phyloP scores from a whole-genome alignment of 1,140 invertebrate species.

The Bombus consobrinus region DNA sequence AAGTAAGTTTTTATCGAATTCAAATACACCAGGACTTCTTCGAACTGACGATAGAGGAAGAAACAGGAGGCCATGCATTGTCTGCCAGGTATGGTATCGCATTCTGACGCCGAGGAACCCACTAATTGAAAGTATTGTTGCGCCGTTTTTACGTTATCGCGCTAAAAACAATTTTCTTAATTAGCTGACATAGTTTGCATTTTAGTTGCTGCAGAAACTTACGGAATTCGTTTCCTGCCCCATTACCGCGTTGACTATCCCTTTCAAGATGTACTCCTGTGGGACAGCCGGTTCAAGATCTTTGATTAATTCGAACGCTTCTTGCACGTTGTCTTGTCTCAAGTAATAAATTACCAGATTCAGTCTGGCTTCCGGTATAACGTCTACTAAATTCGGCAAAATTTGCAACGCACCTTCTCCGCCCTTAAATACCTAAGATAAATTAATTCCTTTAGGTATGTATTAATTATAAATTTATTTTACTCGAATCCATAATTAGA shows the following conservation, averaged over 20 bases:
- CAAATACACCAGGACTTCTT: constrained; percentile 97
- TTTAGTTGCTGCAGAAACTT: constrained; percentile 69
- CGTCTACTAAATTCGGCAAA: constrained; percentile 95
- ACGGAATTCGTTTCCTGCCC: constrained; percentile 96
- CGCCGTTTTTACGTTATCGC: constrained; percentile 96
- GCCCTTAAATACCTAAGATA: constrained; percentile 89
- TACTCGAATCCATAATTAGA: too few relatives aligned
- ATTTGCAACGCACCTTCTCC: constrained; percentile 97
- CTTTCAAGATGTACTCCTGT: constrained; percentile 98
- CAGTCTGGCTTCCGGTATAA: constrained; percentile 97
- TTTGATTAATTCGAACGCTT: constrained; percentile 95
- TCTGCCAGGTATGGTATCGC: constrained; percentile 95
- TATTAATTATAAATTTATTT: neutral
- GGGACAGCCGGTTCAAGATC: constrained; percentile 96
- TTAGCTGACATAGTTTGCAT: neutral
- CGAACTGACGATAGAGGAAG: constrained; percentile 96
- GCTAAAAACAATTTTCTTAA: constrained; percentile 83
- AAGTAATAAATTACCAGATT: constrained; percentile 98
- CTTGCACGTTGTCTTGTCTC: constrained; percentile 94
- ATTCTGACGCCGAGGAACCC: constrained; percentile 97
- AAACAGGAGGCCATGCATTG: constrained; percentile 99
- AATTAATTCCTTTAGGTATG: too few relatives aligned
- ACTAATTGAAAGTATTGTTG: constrained; percentile 98
- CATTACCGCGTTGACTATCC: constrained; percentile 96
- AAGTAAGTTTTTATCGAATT: constrained; percentile 99